These are phyloP conservation scores for Allygus modestus DNA, from an alignment of 2,888 invertebrate genomes.

Conservation along the genomic window DNA sequence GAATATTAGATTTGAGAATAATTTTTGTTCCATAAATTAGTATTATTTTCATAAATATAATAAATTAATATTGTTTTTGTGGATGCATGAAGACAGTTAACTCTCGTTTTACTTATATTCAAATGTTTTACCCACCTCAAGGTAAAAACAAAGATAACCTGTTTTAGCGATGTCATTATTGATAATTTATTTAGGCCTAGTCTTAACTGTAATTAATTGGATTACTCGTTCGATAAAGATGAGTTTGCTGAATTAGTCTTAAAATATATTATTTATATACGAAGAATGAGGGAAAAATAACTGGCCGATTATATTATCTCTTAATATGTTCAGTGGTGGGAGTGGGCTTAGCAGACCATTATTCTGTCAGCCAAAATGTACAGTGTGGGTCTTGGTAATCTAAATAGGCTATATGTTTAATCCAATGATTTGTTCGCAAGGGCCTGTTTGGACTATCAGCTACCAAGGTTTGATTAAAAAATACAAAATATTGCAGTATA, in stretches of 20 bases:
- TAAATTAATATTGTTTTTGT: background rate
- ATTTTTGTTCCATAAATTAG: background rate
- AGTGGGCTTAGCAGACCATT: background rate
- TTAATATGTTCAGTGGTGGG: background rate
- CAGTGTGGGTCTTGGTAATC: no score
- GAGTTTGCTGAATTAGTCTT: background rate
- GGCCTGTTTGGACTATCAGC: no score
- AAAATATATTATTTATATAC: background rate
- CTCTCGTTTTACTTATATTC: background rate
- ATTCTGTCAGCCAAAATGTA: no score
- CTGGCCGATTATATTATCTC: no score
- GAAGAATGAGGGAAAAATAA: no score
- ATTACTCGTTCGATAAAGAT: background rate
- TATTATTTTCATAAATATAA: background rate
- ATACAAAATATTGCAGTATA: no score
- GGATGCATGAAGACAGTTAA: background rate
- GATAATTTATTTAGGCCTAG: slow-evolving; percentile 7
- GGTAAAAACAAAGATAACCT: slow-evolving; percentile 12
- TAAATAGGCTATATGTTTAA: no score
- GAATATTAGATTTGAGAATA: background rate
- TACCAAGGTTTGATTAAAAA: no score
- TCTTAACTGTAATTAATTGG: background rate
- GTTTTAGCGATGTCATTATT: slow-evolving; percentile 40
- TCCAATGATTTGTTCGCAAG: no score
- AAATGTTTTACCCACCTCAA: background rate